Base-by-base conservation (phyloP, 2,797 vertebrate genomes). In the Gymnoscopelus braueri region DNA sequence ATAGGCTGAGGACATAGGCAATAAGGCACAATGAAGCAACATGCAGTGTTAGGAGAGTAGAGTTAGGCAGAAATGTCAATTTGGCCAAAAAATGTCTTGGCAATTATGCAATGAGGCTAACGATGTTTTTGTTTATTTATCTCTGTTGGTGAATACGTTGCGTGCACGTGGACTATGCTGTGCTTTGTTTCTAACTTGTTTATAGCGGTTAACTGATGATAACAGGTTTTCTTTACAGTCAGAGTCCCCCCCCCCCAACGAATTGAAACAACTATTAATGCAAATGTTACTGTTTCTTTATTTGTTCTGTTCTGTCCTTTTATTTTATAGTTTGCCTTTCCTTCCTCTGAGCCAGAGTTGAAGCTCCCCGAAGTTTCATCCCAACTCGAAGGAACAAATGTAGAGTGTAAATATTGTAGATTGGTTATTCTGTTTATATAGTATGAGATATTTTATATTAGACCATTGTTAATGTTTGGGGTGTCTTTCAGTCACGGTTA, bases 321-420 rank as follows among this genome's bases (percentile, higher is more conserved):
- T 44, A 8, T 44, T 8, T 44, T 44, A 44, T 44, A 56, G 15
- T 74, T 67, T 50, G 13, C 29, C 32, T 63, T 67, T 52, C 26
- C 12, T 44, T 44, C 75, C 59, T 75, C 67, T 9, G 60, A 65
- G 59, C 60, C 67, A 56, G 65, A 47, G 51, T n/a, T 24, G 11
- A 15, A 32, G 39, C 39, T 44, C 39, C 5, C 32, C 39, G 39
- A 44, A 13, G 23, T 23, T 55, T 19, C 23, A 57, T 39, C 57
- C 58, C 15, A 69, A 77, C 53, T 47, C 65, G 52, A 69, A 74
- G 68, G 60, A 67, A 76, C 60, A 23, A 63, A 39, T 74, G 47
- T 83, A 85, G 74, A 81, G 13, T 93, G 92, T 94, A 93, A 83
- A 94, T 93, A 92, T 19, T 93, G 88, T 94, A 93, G 92, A 93